Base-by-base conservation (phyloP, 2,797 vertebrate species). In the Myripristis jacobus region DNA sequence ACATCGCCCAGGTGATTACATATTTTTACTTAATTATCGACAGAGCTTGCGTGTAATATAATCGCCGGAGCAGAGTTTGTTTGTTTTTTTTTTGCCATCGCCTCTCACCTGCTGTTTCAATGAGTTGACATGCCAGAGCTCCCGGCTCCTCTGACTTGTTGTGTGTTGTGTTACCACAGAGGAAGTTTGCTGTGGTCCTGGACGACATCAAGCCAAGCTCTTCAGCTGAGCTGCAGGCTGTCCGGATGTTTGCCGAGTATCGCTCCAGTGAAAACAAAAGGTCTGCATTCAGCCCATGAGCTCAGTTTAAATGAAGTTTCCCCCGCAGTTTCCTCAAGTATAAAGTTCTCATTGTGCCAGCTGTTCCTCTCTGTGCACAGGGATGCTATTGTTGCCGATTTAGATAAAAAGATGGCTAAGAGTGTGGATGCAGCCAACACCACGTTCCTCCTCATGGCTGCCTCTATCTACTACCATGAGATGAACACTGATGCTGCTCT, bases 371-470 rank as follows among this genome's bases (percentile, higher is more conserved):
- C 22, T 73, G 67, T 67, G 3, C 57, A 0, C 44, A 99, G 98
- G 85, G 97, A 99, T 29, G 70, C 88, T 0, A 94, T 98, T 0
- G 92, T 99, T 72, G 91, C 93, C 0, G 96, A 97, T 27, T 84
- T 98, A 64, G 97, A 98, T 77, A 96, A 95, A 66, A 97, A 96
- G 79, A 97, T 99, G 96, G 89, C 94, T 0, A 96, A 95, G 83
- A 98, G 93, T 0, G 92, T 98, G n/a, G 97, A 98, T 3, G 92
- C 96, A 22, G 75, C 94, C 66, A 97, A 98, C 76, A 96, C 93
- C 7, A 96, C 96, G 0, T 98, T 98, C 91, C 90, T 98, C 64
- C 90, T 99, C 53, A 97, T 98, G 97, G 97, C 97, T 0, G 96
- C 95, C 0, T 96, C 97, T 25, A 92, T 99, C 80, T 99, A 98